These are phyloP conservation scores for Listronotus oregonensis DNA, from an alignment of 1,140 invertebrate genomes.

Conservation along the genomic window DNA sequence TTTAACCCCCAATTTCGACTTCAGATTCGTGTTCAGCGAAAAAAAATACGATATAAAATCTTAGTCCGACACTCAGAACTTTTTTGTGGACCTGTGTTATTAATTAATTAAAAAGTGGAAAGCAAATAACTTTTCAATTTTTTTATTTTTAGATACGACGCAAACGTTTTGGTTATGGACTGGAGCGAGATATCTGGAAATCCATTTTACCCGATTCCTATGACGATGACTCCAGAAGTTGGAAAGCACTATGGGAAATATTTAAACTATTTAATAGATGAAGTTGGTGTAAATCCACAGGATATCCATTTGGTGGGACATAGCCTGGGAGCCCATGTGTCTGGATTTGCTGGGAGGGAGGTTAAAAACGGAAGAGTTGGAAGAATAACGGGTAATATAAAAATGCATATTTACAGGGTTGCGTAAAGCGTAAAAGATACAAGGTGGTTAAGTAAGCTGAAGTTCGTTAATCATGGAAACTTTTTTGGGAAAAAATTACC, in stretches of 20 bases:
- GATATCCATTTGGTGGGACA: conserved; percentile 76
- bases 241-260: conserved; percentile 66
- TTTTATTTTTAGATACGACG: conserved; percentile 56
- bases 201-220: conserved; percentile 68
- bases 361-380: conserved; percentile 60
- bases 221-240: conserved; percentile 66
- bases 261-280: conserved; percentile 63
- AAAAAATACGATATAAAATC: too few species aligned
- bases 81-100: too few species aligned
- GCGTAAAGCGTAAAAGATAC: too few species aligned
- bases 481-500: too few species aligned
- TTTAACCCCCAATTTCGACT: too few species aligned
- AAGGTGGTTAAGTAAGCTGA: too few species aligned
- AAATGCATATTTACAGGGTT: too few species aligned
- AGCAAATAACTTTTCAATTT: not conserved
- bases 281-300: conserved; percentile 57
- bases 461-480: too few species aligned
- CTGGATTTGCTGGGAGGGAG: conserved; percentile 77
- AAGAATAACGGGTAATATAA: conserved; percentile 64
- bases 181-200: conserved; percentile 65
- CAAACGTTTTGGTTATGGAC: conserved; percentile 71
- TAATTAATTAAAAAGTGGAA: too few species aligned
- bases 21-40: too few species aligned
- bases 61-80: too few species aligned
- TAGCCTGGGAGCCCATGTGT: conserved; percentile 87